These are phyloP conservation scores for Muraenolepis orangiensis DNA, from an alignment of 2,797 vertebrate genomes.

Conservation along the genomic window DNA sequence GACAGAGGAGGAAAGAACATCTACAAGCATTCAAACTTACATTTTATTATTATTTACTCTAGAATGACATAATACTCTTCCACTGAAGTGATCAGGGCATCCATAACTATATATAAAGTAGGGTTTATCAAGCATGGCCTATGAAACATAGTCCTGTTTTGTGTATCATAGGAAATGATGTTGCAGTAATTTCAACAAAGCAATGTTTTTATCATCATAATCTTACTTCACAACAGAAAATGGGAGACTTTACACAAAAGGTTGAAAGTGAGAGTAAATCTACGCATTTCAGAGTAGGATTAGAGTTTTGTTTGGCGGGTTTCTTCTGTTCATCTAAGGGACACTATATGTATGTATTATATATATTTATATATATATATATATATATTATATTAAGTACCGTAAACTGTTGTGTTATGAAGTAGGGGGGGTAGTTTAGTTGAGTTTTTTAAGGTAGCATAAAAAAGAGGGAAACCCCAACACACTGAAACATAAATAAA, in stretches of 20 bases:
- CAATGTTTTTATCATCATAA: no score
- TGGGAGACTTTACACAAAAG: background rate
- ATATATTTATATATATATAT: no score
- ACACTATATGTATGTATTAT: background rate
- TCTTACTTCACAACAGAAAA: no score
- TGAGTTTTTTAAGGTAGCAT: background rate
- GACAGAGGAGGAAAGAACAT: background rate
- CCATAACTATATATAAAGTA: background rate
- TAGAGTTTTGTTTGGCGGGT: background rate
- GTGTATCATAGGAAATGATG: background rate
- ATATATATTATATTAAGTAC: background rate
- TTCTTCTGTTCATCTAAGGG: background rate
- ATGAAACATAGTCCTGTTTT: background rate
- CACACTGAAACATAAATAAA: background rate
- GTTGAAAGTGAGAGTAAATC: background rate
- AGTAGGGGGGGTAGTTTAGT: background rate
- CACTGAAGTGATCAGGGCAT: background rate
- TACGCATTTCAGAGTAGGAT: background rate
- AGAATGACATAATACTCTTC: background rate
- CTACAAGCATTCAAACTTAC: background rate
- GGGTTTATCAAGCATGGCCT: background rate
- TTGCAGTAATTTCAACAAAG: background rate
- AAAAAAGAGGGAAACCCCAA: background rate
- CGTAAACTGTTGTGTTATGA: background rate
- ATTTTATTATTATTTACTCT: conserved; percentile 1